These are phyloP conservation scores for Dexiosoma caninum DNA, from an alignment of 2,888 invertebrate species.

Conservation along the genomic window DNA sequence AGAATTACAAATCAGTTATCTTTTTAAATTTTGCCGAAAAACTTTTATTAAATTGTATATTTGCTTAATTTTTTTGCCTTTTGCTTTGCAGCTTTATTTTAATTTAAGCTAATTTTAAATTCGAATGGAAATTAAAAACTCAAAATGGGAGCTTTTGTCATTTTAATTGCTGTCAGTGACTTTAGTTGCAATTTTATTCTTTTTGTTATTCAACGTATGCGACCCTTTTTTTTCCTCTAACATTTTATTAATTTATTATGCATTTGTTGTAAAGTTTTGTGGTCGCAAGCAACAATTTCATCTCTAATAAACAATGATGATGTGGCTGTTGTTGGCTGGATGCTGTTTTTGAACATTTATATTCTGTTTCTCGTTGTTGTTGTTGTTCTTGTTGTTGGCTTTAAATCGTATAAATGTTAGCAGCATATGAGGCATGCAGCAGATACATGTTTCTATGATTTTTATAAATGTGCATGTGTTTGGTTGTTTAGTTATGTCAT, in stretches of 20 bases:
- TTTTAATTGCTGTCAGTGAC: not conserved
- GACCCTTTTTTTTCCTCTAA: slow-evolving; percentile 49
- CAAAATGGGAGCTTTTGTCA: not conserved
- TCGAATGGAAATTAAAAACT: not conserved
- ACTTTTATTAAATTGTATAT: too few relatives aligned
- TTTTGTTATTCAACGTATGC: not conserved
- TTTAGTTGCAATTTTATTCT: not conserved
- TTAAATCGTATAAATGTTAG: slow-evolving; percentile 22
- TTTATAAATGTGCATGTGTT: slow-evolving; percentile 10
- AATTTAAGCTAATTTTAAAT: not conserved
- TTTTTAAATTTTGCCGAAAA: too few relatives aligned
- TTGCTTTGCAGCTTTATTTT: not conserved
- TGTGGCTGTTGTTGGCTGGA: slow-evolving; percentile 11
- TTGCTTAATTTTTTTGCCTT: too few relatives aligned
- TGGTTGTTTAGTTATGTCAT: slow-evolving; percentile 62
- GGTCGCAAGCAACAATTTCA: slow-evolving; percentile 47
- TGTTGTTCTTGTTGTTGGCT: slow-evolving; percentile 2
- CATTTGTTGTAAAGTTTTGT: slow-evolving; percentile 32
- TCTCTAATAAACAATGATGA: slow-evolving; percentile 55
- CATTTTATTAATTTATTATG: slow-evolving; percentile 51
- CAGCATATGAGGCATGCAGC: slow-evolving; percentile 48
- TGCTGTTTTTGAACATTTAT: slow-evolving; percentile 31
- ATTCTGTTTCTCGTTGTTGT: slow-evolving; percentile 13
- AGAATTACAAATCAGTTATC: too few relatives aligned
- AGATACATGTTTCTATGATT: slow-evolving; percentile 30